Evolutionary conservation across 2,797 vertebrate species (phyloP).

Genomic region (Myripristis jacobus): DNA sequence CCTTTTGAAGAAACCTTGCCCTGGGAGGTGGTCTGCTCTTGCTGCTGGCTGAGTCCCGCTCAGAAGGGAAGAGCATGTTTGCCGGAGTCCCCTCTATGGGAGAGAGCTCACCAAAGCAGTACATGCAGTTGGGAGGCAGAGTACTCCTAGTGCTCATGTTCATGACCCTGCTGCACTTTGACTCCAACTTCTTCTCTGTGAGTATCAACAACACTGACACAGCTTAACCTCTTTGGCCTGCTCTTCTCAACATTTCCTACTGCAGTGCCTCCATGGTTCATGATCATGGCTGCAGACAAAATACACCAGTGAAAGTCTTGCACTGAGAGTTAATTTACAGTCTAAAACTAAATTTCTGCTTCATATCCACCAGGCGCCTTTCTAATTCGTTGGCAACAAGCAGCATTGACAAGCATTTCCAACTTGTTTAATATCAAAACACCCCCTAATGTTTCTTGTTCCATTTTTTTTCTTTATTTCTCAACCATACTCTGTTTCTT

Average conservation of each 20-base stretch:
- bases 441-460: background rate
- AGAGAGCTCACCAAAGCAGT: conserved; percentile 94
- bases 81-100: conserved; percentile 92
- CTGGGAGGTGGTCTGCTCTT: conserved; percentile 95
- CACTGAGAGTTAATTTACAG: too few species aligned
- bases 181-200: conserved; percentile 95
- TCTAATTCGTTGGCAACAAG: too few species aligned
- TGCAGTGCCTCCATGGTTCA: too few species aligned
- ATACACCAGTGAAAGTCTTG: too few species aligned
- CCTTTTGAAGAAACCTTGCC: conserved; percentile 91
- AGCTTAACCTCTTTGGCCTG: background rate
- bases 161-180: conserved; percentile 98
- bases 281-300: too few species aligned
- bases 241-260: background rate
- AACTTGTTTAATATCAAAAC: too few species aligned
- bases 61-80: conserved; percentile 99
- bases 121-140: conserved; percentile 97
- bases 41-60: conserved; percentile 95
- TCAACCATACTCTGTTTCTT: background rate
- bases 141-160: conserved; percentile 98
- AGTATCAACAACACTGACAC: conserved; percentile 72
- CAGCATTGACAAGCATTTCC: too few species aligned
- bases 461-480: too few species aligned
- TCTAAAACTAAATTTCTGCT: too few species aligned
- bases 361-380: too few species aligned